These are phyloP conservation scores for Bombus ignitus DNA, from an alignment of 1,140 invertebrate genomes.

Conservation along the genomic window DNA sequence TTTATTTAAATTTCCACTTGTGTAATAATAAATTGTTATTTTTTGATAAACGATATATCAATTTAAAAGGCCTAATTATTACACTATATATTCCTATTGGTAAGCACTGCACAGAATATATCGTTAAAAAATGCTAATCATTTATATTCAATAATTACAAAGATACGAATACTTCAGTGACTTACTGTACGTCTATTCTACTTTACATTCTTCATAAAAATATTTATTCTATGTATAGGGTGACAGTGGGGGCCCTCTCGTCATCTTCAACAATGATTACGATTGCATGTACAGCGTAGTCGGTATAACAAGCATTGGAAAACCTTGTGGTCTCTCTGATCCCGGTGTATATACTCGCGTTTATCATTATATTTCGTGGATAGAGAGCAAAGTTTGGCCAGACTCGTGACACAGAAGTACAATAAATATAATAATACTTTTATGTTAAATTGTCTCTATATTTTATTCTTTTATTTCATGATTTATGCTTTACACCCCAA, in stretches of 20 bases:
- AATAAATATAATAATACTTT: conserved; percentile 9
- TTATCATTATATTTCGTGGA: conserved; percentile 84
- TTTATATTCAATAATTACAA: background rate
- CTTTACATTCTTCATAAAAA: background rate
- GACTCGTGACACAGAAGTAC: background rate
- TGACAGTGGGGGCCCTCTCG: conserved; percentile 83
- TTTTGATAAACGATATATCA: too few relatives aligned
- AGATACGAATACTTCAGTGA: background rate
- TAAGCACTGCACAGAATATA: too few relatives aligned
- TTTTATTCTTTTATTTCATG: background rate
- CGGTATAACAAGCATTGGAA: conserved; percentile 83
- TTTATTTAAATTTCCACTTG: too few relatives aligned
- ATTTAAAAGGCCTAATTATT: too few relatives aligned
- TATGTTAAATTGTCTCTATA: background rate
- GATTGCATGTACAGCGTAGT: conserved; percentile 83
- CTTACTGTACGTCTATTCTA: background rate
- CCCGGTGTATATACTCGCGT: conserved; percentile 85
- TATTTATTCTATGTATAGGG: conserved; percentile 73
- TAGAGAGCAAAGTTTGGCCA: conserved; percentile 79
- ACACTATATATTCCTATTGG: too few relatives aligned
- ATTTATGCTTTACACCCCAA: background rate
- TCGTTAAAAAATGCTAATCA: too few relatives aligned
- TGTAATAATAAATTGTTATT: too few relatives aligned
- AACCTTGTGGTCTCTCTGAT: conserved; percentile 75
- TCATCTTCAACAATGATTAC: conserved; percentile 65